phyloP scores from a whole-genome alignment of 2,797 vertebrate species.

The Gymnodraco acuticeps region DNA sequence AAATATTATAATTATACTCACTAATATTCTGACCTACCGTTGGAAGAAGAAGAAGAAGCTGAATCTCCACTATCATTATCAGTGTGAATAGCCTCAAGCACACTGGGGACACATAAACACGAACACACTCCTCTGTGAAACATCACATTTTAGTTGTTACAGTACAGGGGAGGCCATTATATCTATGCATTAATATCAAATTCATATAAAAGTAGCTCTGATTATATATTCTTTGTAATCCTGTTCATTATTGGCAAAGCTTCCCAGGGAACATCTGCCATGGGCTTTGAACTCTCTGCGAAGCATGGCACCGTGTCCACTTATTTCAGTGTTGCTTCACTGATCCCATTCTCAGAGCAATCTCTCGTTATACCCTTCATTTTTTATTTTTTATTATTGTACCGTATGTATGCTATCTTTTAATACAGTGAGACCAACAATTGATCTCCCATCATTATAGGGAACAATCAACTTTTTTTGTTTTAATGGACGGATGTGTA shows the following conservation, averaged over 20 bases:
- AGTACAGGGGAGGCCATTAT: background rate
- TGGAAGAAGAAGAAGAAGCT: background rate
- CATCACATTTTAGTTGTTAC: background rate
- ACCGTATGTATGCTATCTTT: background rate
- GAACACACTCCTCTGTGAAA: background rate
- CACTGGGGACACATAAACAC: background rate
- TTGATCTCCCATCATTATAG: background rate
- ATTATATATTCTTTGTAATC: constrained; percentile 32
- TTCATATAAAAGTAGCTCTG: constrained; percentile 30
- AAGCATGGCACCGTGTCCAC: background rate
- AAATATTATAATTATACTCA: background rate
- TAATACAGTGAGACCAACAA: background rate
- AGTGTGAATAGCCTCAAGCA: background rate
- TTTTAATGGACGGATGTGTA: background rate
- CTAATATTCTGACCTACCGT: constrained; percentile 7
- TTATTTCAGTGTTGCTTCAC: constrained; percentile 4
- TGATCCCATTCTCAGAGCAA: constrained; percentile 7
- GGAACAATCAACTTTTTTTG: background rate
- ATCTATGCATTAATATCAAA: background rate
- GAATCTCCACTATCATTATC: background rate
- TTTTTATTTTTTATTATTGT: background rate
- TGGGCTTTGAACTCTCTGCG: constrained; percentile 8
- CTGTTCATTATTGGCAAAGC: constrained; percentile 26
- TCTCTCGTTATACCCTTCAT: background rate
- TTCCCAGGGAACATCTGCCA: constrained; percentile 24